Evolutionary conservation across 2,797 vertebrate genomes (phyloP).

Genomic region (Momotus momota): DNA sequence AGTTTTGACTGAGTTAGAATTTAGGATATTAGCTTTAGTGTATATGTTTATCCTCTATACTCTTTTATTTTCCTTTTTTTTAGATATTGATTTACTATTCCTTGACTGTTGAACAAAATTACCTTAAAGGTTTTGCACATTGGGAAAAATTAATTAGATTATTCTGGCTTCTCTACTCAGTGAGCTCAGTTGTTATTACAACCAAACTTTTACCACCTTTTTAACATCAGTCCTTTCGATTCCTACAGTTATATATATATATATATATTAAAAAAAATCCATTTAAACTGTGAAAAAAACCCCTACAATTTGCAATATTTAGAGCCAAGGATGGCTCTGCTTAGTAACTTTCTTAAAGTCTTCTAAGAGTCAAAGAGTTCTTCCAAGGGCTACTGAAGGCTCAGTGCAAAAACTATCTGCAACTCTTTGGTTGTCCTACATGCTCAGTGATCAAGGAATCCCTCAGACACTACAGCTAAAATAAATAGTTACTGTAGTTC

Average conservation of each 20-base stretch:
- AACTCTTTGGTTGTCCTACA: neutral
- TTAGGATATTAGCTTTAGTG: neutral
- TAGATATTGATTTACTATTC: neutral
- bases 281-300: neutral
- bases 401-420: neutral
- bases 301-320: neutral
- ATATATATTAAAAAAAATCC: too few relatives aligned
- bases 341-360: neutral
- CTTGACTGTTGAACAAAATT: neutral
- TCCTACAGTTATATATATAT: neutral
- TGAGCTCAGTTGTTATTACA: constrained; percentile 37
- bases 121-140: neutral
- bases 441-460: neutral
- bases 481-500: neutral
- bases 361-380: neutral
- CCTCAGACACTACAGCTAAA: neutral
- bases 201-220: neutral
- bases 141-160: neutral
- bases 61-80: neutral
- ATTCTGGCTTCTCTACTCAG: neutral
- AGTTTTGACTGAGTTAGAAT: neutral
- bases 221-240: neutral
- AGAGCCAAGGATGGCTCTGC: neutral
- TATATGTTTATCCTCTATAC: neutral
- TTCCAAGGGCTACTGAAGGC: neutral